phyloP scores from a whole-genome alignment of 2,888 invertebrate genomes.

The Drosophila fulvimacula region DNA sequence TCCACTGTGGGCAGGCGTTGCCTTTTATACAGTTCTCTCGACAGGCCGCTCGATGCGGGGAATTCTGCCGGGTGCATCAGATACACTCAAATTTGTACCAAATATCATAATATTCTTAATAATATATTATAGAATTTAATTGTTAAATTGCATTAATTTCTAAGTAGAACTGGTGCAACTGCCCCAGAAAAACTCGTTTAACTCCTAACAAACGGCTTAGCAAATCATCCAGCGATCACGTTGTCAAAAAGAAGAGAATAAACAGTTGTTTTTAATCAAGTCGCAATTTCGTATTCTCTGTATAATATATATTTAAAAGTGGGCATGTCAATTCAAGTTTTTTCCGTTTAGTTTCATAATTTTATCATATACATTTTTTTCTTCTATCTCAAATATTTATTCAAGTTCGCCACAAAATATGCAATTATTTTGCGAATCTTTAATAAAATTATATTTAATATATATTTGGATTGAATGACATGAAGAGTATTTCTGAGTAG shows the following conservation, averaged over 20 bases:
- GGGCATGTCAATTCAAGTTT: conserved; percentile 11
- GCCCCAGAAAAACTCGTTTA: conserved; percentile 27
- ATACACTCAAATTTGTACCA: conserved; percentile 34
- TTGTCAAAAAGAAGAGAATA: background rate
- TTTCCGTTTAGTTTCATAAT: background rate
- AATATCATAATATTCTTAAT: conserved; percentile 37
- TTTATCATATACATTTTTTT: background rate
- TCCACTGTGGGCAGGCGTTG: conserved; percentile 12
- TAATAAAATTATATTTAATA: too few species aligned
- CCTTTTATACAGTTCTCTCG: conserved; percentile 46
- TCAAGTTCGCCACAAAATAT: background rate
- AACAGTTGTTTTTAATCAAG: conserved; percentile 11
- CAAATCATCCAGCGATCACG: background rate
- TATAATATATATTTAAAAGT: background rate
- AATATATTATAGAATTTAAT: conserved; percentile 8
- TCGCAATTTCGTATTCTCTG: conserved; percentile 8
- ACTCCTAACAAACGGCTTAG: conserved; percentile 20
- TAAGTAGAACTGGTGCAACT: conserved; percentile 14
- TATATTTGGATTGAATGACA: too few species aligned
- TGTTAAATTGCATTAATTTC: conserved; percentile 5
- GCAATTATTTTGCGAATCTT: background rate
- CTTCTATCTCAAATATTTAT: background rate
- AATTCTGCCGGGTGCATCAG: conserved; percentile 10
- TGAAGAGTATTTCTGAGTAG: too few species aligned
- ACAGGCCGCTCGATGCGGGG: background rate